Evolutionary conservation across 1,140 invertebrate species (phyloP), one percentile per base, ranked within the genome.

Genomic region (Thaumatotibia leucotreta): DNA sequence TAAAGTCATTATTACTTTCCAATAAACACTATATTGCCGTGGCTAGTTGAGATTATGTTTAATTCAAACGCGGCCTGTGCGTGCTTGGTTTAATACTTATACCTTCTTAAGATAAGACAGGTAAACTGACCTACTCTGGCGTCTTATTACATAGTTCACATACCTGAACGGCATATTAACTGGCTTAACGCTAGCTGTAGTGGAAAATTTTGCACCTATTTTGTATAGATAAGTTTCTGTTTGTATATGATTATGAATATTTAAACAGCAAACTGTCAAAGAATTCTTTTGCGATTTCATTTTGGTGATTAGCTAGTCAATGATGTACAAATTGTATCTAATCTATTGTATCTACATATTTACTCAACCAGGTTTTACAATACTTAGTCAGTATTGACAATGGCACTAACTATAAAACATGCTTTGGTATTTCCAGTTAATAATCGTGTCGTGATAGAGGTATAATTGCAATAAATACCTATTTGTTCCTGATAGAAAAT

Each of bases 41-140:
- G 35, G 35, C n/a, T 45, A 20, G 5, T 45, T 20, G 6, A 29
- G 27, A 45, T 45, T 20, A 20, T 45, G 35, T 45, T 20, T 8
- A 45, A 17, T 58, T 27, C 1, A 58, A 58, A 29, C 27, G 52
- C 23, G n/a, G 22, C 50, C 23, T 52, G 52, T 58, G 24, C 52
- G 52, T 58, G 52, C 23, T 8, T 58, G 6, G 24, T 4, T 14
- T 27, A 23, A 14, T 58, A 45, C 39, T 27, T 58, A 58, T 29
- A 14, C 52, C 52, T 45, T 20, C 17, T 45, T 58, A 58, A 58
- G 52, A 58, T 58, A 58, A 58, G 52, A 58, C 52, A 58, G 22
- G 52, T 58, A 58, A 58, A 58, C 52, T 58, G 52, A 58, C 52
- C 52, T 58, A 58, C 52, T 58, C 52, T 27, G 52, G 24, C 52